Base-by-base conservation (phyloP, 1,140 invertebrate genomes). In the Hypsibius dujardini region DNA sequence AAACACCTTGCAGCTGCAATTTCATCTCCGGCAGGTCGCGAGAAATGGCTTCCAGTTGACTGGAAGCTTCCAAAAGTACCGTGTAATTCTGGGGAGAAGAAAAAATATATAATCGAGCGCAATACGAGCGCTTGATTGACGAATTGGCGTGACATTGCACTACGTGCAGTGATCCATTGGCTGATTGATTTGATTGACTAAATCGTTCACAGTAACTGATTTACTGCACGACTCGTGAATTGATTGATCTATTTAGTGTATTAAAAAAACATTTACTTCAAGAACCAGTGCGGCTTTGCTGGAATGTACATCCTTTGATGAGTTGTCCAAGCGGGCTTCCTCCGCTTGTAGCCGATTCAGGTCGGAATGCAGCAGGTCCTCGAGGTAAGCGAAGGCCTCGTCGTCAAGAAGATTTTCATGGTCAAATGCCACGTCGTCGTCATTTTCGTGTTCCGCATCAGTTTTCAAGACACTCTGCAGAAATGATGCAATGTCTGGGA, bases 21-120 rank as follows among this genome's bases (percentile, higher is more conserved):
- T 67, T 12, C 12, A 67, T 67, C 12, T 67, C 42, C 42, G 62
- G 62, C 3, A 67, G 12, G 3, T 67, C 62, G 12, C 45, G 12
- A 3, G 42, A 12, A 7, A 67, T 45, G 7, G 12, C 62, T 12
- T 67, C 42, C 12, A 67, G 12, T 42, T 42, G 62, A 15, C 3
- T 7, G 42, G 62, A 12, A 15, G 62, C 62, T 15, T 12, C 42
- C 42, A 67, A 42, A 45, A 67, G 62, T 15, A 67, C 62, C 62
- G 62, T 15, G 42, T 67, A 67, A 67, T 67, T 67, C 62, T 67
- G 42, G 7, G 50, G 50, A 56, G n/a, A 7, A 56, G n/a, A 56
- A 12, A 56, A 56, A 56, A 56, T 56, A 56, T 56, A 56, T 56
- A 7, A n/a, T 12, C 7, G 0, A 56, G 50, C n/a, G 50, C n/a